Evolutionary conservation across 2,888 invertebrate species (phyloP).

Genomic region (Andrena bucephala): DNA sequence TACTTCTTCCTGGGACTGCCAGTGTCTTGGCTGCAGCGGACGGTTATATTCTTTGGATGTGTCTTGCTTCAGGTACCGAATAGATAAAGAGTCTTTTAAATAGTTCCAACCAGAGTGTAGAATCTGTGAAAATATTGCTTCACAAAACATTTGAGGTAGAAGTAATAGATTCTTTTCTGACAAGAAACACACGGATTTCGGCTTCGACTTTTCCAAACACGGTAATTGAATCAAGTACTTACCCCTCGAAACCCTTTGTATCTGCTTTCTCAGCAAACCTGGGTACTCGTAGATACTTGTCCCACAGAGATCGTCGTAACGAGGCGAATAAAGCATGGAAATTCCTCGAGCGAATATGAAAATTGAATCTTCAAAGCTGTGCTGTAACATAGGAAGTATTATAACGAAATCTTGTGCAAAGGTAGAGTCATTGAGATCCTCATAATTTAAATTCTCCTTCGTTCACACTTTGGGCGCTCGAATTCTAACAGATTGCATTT

Average conservation of each 20-base stretch:
- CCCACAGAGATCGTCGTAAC: not conserved
- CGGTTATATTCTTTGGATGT: not conserved
- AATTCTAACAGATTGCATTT: conserved; percentile 4
- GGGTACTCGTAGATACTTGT: conserved; percentile 8
- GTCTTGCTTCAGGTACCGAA: not conserved
- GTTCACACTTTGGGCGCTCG: not conserved
- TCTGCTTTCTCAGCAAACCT: conserved; percentile 41
- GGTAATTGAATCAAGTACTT: conserved; percentile 28
- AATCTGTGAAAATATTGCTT: not conserved
- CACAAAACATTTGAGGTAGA: not conserved
- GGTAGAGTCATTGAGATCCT: not conserved
- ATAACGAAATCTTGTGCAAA: not conserved
- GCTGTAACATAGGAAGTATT: not conserved
- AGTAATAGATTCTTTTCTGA: conserved; percentile 20
- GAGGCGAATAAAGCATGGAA: not conserved
- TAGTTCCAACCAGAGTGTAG: too few relatives aligned
- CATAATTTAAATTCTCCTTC: not conserved
- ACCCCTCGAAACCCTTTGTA: not conserved
- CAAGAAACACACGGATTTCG: not conserved
- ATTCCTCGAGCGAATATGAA: not conserved
- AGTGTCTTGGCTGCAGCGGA: not conserved
- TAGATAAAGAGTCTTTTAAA: too few relatives aligned
- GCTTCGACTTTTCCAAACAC: conserved; percentile 12
- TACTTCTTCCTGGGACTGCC: not conserved
- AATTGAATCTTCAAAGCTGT: not conserved